Percentiles rank a stretch among this genome's conserved stretches.
These are phyloP conservation scores for Urocitellus parryii DNA, from an alignment of 2,113 vertebrate genomes.

Conservation along the genomic window DNA sequence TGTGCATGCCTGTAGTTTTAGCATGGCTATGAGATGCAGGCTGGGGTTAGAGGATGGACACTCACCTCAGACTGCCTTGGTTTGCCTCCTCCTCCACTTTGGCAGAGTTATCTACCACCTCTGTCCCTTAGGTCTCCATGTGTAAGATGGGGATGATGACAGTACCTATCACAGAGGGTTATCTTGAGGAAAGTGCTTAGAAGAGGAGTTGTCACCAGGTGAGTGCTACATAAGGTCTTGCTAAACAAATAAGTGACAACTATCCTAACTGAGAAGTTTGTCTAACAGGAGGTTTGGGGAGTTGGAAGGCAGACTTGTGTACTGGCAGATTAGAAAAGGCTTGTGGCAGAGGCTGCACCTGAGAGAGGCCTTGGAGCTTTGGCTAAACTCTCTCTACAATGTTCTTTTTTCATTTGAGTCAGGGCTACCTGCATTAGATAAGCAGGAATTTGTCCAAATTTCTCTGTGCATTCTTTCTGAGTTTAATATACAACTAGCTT, in stretches of 20 bases:
- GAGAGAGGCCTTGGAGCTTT: neutral
- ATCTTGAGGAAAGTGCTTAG: neutral
- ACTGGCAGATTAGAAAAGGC: neutral
- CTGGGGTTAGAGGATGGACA: neutral
- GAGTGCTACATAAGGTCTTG: neutral
- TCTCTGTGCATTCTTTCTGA: neutral
- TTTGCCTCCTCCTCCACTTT: neutral
- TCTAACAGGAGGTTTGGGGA: neutral
- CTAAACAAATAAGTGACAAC: neutral
- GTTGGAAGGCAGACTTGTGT: neutral
- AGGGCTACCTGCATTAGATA: neutral
- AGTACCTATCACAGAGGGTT: neutral
- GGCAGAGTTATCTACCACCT: neutral
- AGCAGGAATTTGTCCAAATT: neutral
- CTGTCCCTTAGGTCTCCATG: neutral
- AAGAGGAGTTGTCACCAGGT: neutral
- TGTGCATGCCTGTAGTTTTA: neutral
- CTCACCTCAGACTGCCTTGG: neutral
- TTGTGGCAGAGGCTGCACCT: neutral
- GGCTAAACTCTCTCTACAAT: neutral
- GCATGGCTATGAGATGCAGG: neutral
- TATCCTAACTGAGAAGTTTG: neutral
- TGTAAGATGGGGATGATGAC: neutral
- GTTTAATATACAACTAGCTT: neutral
- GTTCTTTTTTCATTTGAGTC: neutral